A percentile compares a stretch with the other conserved stretches of the same genome.
Conservation (phyloP, 2,888 invertebrate species). For the Rotaria magnacalcarata region DNA sequence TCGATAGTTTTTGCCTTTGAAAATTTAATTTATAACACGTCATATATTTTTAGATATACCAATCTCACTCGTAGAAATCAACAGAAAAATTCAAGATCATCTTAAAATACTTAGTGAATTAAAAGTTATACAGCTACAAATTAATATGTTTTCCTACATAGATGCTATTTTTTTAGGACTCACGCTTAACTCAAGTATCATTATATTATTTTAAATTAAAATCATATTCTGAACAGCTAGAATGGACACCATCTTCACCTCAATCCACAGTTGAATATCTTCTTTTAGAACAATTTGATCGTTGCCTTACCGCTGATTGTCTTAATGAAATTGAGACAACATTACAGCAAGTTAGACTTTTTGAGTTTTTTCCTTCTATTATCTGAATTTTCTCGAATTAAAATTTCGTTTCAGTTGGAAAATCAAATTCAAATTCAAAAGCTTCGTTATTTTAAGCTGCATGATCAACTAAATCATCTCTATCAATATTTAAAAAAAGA, state of each 20-base stretch:
- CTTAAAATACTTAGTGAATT: neutral
- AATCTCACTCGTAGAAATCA: neutral
- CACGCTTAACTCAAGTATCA: neutral
- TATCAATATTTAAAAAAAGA: neutral
- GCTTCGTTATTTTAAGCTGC: neutral
- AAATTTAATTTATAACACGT: neutral
- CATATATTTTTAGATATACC: neutral
- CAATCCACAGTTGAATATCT: neutral
- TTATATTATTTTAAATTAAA: constrained; percentile 17
- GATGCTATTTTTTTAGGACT: neutral
- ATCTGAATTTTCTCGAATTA: neutral
- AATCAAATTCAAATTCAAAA: constrained; percentile 20
- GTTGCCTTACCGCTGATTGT: neutral
- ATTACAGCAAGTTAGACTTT: neutral
- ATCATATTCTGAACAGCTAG: neutral
- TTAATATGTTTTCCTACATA: neutral
- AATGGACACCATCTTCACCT: neutral
- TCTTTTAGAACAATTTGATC: neutral
- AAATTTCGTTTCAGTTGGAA: neutral
- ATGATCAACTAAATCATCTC: neutral
- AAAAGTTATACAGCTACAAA: neutral
- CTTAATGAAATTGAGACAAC: constrained; percentile 11
- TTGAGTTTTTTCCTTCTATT: no score
- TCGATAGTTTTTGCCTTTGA: neutral
- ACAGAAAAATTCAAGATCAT: neutral